These are phyloP conservation scores for Conchocele bisecta DNA, from an alignment of 2,888 invertebrate genomes.

Conservation along the genomic window DNA sequence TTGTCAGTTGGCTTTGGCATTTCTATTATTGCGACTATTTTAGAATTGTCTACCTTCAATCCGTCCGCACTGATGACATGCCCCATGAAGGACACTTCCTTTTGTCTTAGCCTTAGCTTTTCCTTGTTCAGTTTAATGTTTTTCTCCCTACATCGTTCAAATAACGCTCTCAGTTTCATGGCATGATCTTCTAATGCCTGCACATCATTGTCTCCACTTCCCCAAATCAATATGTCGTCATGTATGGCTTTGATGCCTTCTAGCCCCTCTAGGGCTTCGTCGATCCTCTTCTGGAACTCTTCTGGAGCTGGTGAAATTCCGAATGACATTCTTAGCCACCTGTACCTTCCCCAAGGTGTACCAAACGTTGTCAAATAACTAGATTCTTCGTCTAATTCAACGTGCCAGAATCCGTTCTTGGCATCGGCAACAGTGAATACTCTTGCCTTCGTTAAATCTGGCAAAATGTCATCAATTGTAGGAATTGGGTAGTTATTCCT, in stretches of 20 bases:
- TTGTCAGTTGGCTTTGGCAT: slow-evolving; percentile 43
- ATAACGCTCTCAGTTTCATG: slow-evolving; percentile 23
- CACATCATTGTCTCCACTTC: slow-evolving; percentile 24
- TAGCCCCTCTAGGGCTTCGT: slow-evolving; percentile 42
- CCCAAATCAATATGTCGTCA: slow-evolving; percentile 56
- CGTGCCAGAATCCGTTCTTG: slow-evolving; percentile 55
- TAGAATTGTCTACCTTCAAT: slow-evolving; percentile 45
- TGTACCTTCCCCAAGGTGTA: slow-evolving; percentile 57
- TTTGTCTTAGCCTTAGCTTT: slow-evolving; percentile 37
- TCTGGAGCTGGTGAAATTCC: slow-evolving; percentile 56
- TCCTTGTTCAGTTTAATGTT: slow-evolving; percentile 53
- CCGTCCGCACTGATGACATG: slow-evolving; percentile 47
- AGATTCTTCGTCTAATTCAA: slow-evolving; percentile 48
- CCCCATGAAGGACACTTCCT: slow-evolving; percentile 49
- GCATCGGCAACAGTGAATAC: slow-evolving; percentile 32
- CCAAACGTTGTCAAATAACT: slow-evolving; percentile 56
- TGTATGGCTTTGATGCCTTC: slow-evolving; percentile 40
- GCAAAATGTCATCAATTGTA: slow-evolving; percentile 17
- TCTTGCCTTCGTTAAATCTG: slow-evolving; percentile 16
- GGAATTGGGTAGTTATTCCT: slow-evolving; percentile 23
- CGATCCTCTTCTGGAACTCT: slow-evolving; percentile 47
- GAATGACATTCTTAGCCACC: slow-evolving; percentile 58
- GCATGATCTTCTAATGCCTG: slow-evolving; percentile 45
- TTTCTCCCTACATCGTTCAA: slow-evolving; percentile 30
- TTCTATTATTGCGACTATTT: slow-evolving; percentile 43